Conservation (phyloP, 2,113 vertebrate genomes). For the Cochlearius cochlearius region DNA sequence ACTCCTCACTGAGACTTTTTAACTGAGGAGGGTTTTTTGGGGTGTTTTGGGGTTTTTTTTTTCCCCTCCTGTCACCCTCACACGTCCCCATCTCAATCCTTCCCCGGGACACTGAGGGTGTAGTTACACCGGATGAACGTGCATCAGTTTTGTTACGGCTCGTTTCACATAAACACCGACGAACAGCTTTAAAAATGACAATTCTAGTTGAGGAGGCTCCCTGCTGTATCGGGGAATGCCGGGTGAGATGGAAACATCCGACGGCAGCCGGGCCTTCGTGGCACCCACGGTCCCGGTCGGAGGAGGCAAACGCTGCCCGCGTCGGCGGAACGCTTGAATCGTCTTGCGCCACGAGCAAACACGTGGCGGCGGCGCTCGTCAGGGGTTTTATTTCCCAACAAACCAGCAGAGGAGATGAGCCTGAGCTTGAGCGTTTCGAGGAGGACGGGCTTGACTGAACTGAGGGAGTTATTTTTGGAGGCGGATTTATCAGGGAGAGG, state of each 20-base stretch:
- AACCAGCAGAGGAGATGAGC: background rate
- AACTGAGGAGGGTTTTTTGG: rapidly evolving
- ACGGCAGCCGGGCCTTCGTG: too few species aligned
- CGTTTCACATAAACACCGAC: background rate
- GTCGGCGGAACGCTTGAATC: too few species aligned
- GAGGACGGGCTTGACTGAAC: background rate
- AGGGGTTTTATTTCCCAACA: background rate
- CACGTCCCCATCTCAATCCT: rapidly evolving
- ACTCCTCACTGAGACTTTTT: background rate
- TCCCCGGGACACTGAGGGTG: rapidly evolving
- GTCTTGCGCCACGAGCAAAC: too few species aligned
- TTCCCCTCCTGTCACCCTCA: rapidly evolving
- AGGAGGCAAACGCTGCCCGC: rapidly evolving
- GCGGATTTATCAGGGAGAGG: rapidly evolving
- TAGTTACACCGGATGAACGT: rapidly evolving
- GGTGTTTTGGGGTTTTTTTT: too few species aligned
- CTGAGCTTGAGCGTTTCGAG: background rate
- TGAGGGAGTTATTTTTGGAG: background rate
- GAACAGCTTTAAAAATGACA: background rate
- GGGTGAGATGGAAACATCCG: background rate
- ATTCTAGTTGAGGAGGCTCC: background rate
- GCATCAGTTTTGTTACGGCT: rapidly evolving
- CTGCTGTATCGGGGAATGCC: background rate
- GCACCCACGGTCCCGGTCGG: rapidly evolving
- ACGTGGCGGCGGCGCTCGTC: rapidly evolving